Conservation (phyloP, 37 sponge, comb jelly and placozoan species). For the Diacarnus erythraeanus region DNA sequence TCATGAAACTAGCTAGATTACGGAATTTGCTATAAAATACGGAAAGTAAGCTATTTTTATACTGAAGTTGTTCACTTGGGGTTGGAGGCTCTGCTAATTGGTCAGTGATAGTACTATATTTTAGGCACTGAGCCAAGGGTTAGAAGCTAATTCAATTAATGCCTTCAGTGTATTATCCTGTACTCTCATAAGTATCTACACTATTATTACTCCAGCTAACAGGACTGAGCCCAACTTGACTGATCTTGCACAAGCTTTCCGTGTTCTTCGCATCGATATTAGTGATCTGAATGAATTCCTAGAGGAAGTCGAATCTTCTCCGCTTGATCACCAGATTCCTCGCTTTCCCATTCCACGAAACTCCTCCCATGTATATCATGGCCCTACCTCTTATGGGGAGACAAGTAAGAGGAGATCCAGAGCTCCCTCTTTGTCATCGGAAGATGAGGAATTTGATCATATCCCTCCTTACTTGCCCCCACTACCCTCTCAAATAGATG, state of each 20-base stretch:
- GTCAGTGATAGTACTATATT: too few species aligned
- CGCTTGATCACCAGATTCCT: conserved; percentile 8
- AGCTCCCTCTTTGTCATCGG: background rate
- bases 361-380: conserved; percentile 25
- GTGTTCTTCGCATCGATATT: conserved; percentile 9
- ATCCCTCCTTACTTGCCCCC: conserved; percentile 37
- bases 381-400: background rate
- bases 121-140: too few species aligned
- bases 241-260: conserved; percentile 26
- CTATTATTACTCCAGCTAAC: conserved; percentile 11
- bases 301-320: conserved; percentile 17
- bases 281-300: conserved; percentile 13
- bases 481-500: conserved; percentile 13
- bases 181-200: background rate
- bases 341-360: conserved; percentile 29
- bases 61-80: too few species aligned
- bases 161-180: background rate
- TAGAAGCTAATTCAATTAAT: background rate
- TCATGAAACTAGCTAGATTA: too few species aligned
- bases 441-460: conserved; percentile 35
- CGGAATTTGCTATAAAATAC: too few species aligned
- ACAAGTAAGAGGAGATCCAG: background rate
- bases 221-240: conserved; percentile 26
- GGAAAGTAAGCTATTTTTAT: too few species aligned
- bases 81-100: too few species aligned